phyloP scores from a whole-genome alignment of 2,113 vertebrate species.

The Hepsetus odoe region DNA sequence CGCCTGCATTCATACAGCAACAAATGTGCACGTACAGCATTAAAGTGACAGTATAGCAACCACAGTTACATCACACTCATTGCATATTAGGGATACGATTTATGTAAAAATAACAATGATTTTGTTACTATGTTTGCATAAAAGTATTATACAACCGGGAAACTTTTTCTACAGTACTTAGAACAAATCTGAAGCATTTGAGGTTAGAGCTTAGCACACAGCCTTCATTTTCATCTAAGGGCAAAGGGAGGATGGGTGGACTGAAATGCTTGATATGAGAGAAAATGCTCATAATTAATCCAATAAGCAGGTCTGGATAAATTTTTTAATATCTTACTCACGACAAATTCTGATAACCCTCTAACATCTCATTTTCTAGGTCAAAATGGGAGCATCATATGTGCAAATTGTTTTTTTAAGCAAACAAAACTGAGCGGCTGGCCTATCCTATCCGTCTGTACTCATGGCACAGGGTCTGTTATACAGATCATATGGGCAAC shows the following conservation, averaged over 20 bases:
- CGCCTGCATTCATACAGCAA: constrained; percentile 70
- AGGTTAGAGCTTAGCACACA: constrained; percentile 15
- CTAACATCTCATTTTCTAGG: constrained; percentile 48
- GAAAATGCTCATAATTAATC: neutral
- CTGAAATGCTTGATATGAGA: neutral
- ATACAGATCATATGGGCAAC: constrained; percentile 63
- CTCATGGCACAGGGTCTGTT: constrained; percentile 42
- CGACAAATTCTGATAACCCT: too few relatives aligned
- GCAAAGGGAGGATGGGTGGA: constrained; percentile 6
- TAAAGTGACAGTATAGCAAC: constrained; percentile 79
- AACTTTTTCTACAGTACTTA: constrained; percentile 16
- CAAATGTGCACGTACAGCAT: constrained; percentile 78
- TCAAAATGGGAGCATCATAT: constrained; percentile 1
- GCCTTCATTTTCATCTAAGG: constrained; percentile 6
- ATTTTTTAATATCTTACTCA: constrained; percentile 49
- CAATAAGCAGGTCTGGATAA: neutral
- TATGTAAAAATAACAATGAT: constrained; percentile 66
- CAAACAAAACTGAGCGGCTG: constrained; percentile 16
- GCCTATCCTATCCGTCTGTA: neutral
- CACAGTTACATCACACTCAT: constrained; percentile 74
- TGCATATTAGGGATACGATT: constrained; percentile 75
- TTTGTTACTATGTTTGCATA: constrained; percentile 74
- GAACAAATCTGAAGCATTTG: constrained; percentile 28
- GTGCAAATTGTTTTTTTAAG: constrained; percentile 51
- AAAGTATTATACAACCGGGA: constrained; percentile 63